Evolutionary conservation across 2,888 invertebrate genomes (phyloP), one percentile per base, ranked within the genome.

Genomic region (Matsumyia berberina): DNA sequence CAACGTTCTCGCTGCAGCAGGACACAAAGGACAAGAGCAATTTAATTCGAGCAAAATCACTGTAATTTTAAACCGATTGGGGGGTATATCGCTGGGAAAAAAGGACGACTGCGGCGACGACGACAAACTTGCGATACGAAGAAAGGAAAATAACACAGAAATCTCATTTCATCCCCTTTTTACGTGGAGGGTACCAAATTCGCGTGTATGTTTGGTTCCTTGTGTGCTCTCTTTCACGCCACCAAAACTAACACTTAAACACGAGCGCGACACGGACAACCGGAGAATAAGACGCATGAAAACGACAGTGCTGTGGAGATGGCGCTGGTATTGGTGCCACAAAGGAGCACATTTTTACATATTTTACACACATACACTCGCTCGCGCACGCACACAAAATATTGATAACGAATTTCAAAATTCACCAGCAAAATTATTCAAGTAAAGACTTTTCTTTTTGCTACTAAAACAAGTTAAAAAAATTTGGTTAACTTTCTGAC

Each of bases 301-400:
- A 72, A 60, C 39, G 60, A 73, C 53, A 35, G 53, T 42, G 62
- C 39, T 35, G 35, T 46, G 19, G 12, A 11, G 12, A 11, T 46
- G 42, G 70, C 31, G 39, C 15, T 78, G 66, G 79, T 74, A 37
- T 83, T 83, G 73, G 79, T 83, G 73, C 79, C 79, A 83, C 69
- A 83, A 83, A 83, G 83, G 83, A 83, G 73, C 79, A 79, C 83
- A 83, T 83, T 83, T 77, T 83, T 51, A 67, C 55, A 58, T 64
- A 53, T 60, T 73, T 51, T 49, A 1, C 12, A 57, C 44, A 33
- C 44, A 62, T 46, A 53, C 72, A 73, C 35, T 31, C 60, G 15
- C 46, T 49, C 62, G 69, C 73, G 79, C 73, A 79, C 73, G 79
- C 79, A 79, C 73, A 62, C 35, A 57, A 29, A 73, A 57, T 62